Evolutionary conservation across 2,113 vertebrate genomes (phyloP), one percentile per base, ranked within the genome.

Genomic region (Oxyruncus cristatus): DNA sequence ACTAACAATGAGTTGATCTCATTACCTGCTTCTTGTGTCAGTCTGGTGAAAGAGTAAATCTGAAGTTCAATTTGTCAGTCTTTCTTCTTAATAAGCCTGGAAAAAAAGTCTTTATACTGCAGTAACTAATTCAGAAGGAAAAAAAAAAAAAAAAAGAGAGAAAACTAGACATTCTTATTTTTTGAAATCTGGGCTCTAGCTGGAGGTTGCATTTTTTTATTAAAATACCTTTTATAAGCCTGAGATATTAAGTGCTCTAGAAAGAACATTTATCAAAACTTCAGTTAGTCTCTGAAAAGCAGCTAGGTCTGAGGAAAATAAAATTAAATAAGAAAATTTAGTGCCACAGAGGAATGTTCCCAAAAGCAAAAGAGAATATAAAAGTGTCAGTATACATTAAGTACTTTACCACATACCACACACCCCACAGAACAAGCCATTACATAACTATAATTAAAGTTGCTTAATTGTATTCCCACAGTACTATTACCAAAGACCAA

Each of bases 61-160:
- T 94, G 73, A 95, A 94, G 90, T 92, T 96, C 84, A 96, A 97
- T 97, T 97, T 96, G 85, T 94, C 94, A 96, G 74, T 93, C 92
- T 87, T 87, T 96, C 47, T 88, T 88, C 92, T 92, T 96, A 95
- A 97, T 95, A 74, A 93, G 53, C 55, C 61, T 79, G 79, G 50
- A 53, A 92, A 97, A 95, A 95, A 88, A 12, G 28, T 42, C 49
- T 91, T 95, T 92, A 94, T 95, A 92, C 37, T 85, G 59, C 94
- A 74, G 67, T 67, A 91, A 92, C 72, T 92, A 63, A 84, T 78
- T 89, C 73, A 16, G 20, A 2, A 6, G 6, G 62, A 73, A 77
- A 78, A 16, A 59, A 82, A 23, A 59, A 22, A 56, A 2, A 80
- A 82, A 77, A 71, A 14, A 70, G 71, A 23, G n/a, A 15, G 22